Base-by-base conservation (phyloP, 2,888 invertebrate species). In the Kryphioiulus occultus region DNA sequence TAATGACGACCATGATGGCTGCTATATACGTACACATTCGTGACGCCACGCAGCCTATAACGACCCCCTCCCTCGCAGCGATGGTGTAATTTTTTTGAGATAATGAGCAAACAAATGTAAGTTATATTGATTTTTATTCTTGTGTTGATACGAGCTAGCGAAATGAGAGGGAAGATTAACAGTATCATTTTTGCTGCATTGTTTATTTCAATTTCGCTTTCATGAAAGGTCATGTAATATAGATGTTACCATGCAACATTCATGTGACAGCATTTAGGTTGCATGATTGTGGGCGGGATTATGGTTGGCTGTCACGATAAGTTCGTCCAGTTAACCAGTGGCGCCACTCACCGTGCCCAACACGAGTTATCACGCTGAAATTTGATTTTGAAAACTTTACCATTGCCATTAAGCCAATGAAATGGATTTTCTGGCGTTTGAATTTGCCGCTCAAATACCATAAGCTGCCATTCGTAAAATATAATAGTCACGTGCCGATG, bases 51-150 rank as follows among this genome's bases (percentile, higher is more conserved):
- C 22, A 26, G 68, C 68, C 68, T 68, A n/a, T n/a, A 68, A 68
- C 22, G 22, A 68, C 22, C 0, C 68, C 68, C n/a, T 22, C 68
- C 68, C 26, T 7, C 5, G 5, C 53, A 0, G 5, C 53, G 10
- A 68, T 68, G 68, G 68, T 19, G n/a, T 68, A 22, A 26, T 68
- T 68, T 68, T 68, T 22, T 22, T 68, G 68, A 22, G 68, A 68
- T 68, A 68, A 68, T 68, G 68, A 68, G 68, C 68, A 68, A 68
- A 68, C 68, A 68, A 68, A 68, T 68, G 68, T 68, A 68, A 68
- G 68, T 68, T 26, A 68, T 68, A 68, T 68, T 68, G 68, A 68
- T 68, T 68, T 68, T 68, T 35, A n/a, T 35, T 35, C 35, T 68
- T 26, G 0, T 68, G 68, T 68, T 68, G 12, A 68, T 68, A 68